phyloP scores from a whole-genome alignment of 2,888 invertebrate species.

The Oxyscelio sp. region DNA sequence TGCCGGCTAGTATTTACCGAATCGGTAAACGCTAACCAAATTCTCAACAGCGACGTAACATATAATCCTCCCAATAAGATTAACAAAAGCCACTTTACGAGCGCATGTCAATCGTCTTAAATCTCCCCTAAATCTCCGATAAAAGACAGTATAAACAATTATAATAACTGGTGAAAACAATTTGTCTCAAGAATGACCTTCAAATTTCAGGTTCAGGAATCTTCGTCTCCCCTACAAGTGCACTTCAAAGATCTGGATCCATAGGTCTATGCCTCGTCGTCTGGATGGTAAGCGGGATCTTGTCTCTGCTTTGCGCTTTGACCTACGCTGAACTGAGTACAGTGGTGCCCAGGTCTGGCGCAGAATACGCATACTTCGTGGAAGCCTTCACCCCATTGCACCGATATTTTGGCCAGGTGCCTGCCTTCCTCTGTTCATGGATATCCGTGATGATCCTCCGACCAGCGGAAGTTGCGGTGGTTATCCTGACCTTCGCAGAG shows the following conservation, averaged over 20 bases:
- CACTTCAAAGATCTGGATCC: slow-evolving; percentile 93
- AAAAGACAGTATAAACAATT: background rate
- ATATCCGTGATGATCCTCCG: slow-evolving; percentile 93
- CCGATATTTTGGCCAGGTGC: slow-evolving; percentile 92
- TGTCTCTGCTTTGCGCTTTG: slow-evolving; percentile 94
- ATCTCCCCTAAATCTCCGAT: background rate
- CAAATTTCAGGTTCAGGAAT: slow-evolving; percentile 92
- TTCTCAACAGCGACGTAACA: background rate
- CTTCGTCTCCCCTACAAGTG: slow-evolving; percentile 95
- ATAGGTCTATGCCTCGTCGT: slow-evolving; percentile 94
- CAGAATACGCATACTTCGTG: slow-evolving; percentile 94
- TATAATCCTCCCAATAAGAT: background rate
- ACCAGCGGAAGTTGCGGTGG: slow-evolving; percentile 94
- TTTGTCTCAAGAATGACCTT: background rate
- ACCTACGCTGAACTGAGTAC: slow-evolving; percentile 95
- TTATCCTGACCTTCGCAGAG: slow-evolving; percentile 93
- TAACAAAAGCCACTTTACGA: background rate
- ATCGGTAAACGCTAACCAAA: background rate
- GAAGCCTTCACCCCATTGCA: slow-evolving; percentile 92
- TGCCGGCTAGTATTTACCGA: too few species aligned
- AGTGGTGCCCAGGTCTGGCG: slow-evolving; percentile 93
- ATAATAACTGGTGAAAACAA: background rate
- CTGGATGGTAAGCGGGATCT: slow-evolving; percentile 94
- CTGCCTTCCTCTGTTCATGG: slow-evolving; percentile 94
- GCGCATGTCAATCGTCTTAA: background rate